phyloP scores from a whole-genome alignment of 1,140 invertebrate genomes.

The Panonychus citri region DNA sequence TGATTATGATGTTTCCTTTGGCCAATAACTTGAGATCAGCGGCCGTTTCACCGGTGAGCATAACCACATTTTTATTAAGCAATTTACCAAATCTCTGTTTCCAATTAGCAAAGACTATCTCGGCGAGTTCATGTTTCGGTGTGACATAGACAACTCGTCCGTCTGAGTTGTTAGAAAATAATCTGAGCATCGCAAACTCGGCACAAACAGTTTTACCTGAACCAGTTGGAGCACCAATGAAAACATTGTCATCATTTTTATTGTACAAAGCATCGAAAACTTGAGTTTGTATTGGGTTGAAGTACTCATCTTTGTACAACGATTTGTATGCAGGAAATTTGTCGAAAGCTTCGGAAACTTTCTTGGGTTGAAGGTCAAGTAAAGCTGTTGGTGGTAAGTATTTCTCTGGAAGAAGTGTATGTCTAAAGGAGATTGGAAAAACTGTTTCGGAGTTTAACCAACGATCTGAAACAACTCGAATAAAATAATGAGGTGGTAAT shows the following conservation, averaged over 20 bases:
- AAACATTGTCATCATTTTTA: conserved; percentile 94
- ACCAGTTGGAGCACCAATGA: conserved; percentile 89
- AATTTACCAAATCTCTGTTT: conserved; percentile 54
- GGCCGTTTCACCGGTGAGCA: conserved; percentile 91
- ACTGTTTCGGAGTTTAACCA: conserved; percentile 59
- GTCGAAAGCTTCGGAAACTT: conserved; percentile 37
- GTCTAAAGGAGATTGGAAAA: conserved; percentile 86
- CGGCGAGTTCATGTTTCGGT: conserved; percentile 69
- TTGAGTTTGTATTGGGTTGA: conserved; percentile 98
- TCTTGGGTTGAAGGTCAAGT: conserved; percentile 87
- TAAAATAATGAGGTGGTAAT: conserved; percentile 89
- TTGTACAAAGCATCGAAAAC: conserved; percentile 98
- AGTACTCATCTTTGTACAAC: conserved; percentile 66
- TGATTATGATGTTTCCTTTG: conserved; percentile 71
- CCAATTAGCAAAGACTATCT: conserved; percentile 77
- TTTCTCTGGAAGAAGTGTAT: conserved; percentile 92
- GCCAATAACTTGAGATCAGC: conserved; percentile 71
- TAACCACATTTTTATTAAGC: conserved; percentile 60
- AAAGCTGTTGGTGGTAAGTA: conserved; percentile 92
- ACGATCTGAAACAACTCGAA: conserved; percentile 39
- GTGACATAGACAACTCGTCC: conserved; percentile 71
- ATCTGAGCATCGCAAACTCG: conserved; percentile 79
- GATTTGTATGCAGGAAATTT: conserved; percentile 61
- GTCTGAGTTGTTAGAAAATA: conserved; percentile 43
- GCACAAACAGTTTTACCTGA: conserved; percentile 92